Evolutionary conservation across 2,797 vertebrate species (phyloP), one percentile per base, ranked within the genome.

Genomic region (Sparidentex hasta): DNA sequence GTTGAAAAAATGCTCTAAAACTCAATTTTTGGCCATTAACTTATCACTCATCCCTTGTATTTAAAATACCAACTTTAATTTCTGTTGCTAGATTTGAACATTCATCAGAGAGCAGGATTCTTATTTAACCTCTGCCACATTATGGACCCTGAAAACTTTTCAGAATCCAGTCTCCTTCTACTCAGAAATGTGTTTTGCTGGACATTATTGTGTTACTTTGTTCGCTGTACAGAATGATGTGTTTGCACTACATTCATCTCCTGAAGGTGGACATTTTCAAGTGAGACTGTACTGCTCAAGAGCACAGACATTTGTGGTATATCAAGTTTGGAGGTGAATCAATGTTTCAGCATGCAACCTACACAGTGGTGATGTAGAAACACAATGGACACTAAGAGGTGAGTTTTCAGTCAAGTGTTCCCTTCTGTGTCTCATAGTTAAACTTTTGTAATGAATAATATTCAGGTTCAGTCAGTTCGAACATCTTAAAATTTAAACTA

Each of bases 191-290:
- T n/a, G 4, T 13, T 59, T 55, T 46, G 17, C 44, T 17, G 47
- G 5, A 43, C n/a, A 20, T 43, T 25, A 11, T 33, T 44, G 74
- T 61, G 23, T 12, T 41, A 8, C 33, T 52, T 59, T 69, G 47
- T 33, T 57, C 11, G 14, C 29, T 62, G 14, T 65, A 47, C 44
- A 68, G 41, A 70, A 66, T 56, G 23, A 56, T 75, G n/a, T 4
- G 27, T 46, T 20, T n/a, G 23, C 21, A 62, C 27, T 38, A 52
- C 57, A 63, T 14, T 61, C 1, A 64, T 78, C 41, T 55, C 3
- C 29, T 59, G n/a, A 21, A 63, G 21, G 52, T 3, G 5, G 41
- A 44, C 14, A 11, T 11, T 52, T 66, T 33, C 29, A 58, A 20
- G 16, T 66, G 17, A 62, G 18, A 46, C 7, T 25, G 25, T 54